phyloP scores from a whole-genome alignment of 2,797 vertebrate genomes.

The Ispidina picta region DNA sequence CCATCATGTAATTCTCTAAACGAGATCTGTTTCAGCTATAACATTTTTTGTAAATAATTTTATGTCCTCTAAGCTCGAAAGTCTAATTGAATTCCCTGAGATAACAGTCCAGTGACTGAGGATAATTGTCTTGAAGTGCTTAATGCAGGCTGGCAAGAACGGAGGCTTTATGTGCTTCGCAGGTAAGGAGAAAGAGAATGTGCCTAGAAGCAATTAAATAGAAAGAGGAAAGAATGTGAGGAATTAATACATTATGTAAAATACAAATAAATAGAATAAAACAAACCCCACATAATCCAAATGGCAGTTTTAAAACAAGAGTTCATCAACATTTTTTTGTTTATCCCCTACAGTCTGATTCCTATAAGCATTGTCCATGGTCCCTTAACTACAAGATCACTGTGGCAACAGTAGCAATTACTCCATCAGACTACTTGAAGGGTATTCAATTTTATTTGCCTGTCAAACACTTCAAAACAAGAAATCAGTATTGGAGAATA shows the following conservation, averaged over 20 bases:
- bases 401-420: neutral
- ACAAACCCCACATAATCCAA: neutral
- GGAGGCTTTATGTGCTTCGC: neutral
- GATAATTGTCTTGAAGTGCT: neutral
- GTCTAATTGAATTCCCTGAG: constrained; percentile 9
- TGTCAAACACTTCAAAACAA: neutral
- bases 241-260: neutral
- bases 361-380: neutral
- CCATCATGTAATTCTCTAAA: neutral
- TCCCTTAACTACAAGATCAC: neutral
- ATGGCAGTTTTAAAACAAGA: neutral
- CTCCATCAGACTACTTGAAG: neutral
- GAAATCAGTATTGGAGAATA: neutral
- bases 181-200: constrained; percentile 18
- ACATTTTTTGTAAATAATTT: constrained; percentile 26
- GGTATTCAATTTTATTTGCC: neutral
- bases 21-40: constrained; percentile 4
- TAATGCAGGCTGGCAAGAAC: neutral
- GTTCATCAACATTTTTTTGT: neutral
- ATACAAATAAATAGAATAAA: constrained; percentile 9
- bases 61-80: constrained; percentile 12
- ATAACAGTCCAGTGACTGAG: constrained; percentile 3
- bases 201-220: neutral
- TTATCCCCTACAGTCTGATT: neutral
- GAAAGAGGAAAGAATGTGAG: constrained; percentile 5